Conservation (phyloP, 2,797 vertebrate genomes). For the Esox lucius region DNA sequence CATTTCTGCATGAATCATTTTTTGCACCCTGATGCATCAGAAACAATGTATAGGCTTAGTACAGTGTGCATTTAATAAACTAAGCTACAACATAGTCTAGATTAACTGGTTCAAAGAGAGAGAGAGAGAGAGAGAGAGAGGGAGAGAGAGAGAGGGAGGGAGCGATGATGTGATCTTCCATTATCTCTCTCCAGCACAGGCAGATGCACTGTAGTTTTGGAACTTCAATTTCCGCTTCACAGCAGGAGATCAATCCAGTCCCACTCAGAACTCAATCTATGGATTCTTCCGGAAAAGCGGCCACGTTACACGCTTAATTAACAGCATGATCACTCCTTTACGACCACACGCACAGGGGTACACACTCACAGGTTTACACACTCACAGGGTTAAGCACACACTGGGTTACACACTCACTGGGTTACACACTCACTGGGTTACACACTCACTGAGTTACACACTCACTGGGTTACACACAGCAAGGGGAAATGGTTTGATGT, state of each 20-base stretch:
- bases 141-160: not conserved
- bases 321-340: not conserved
- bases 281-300: not conserved
- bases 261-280: not conserved
- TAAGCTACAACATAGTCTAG: not conserved
- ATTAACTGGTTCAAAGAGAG: not conserved
- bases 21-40: no score
- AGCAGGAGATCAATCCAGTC: not conserved
- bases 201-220: not conserved
- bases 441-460: no score
- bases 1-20: no score
- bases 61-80: no score
- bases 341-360: not conserved
- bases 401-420: no score
- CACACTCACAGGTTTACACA: not conserved
- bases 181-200: not conserved
- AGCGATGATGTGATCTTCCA: slow-evolving; percentile 3
- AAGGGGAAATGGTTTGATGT: no score
- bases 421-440: not conserved
- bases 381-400: no score
- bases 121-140: not conserved
- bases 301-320: not conserved
- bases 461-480: no score
- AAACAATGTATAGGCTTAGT: no score
- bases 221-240: not conserved